These are phyloP conservation scores for Hydractinia echinata DNA, from an alignment of 30 jellyfish, hydroid and myxozoan genomes.

Conservation along the genomic window DNA sequence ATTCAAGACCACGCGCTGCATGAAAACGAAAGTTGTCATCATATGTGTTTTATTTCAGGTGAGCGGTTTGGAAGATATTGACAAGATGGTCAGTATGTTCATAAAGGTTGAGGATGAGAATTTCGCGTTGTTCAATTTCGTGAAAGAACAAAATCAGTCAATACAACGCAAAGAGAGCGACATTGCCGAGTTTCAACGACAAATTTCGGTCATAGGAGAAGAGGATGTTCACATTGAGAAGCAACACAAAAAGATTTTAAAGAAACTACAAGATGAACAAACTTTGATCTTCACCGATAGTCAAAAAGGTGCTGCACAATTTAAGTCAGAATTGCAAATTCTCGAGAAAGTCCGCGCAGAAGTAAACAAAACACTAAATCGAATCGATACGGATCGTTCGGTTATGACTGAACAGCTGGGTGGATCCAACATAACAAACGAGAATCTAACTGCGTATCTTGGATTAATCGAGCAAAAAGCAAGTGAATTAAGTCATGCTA, in stretches of 20 bases:
- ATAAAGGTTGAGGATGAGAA: conserved; percentile 60
- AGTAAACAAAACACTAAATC: conserved; percentile 28
- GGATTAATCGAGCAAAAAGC: conserved; percentile 77
- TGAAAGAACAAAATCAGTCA: conserved; percentile 63
- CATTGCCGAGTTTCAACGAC: conserved; percentile 40
- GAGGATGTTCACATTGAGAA: conserved; percentile 39
- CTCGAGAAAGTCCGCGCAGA: conserved; percentile 22
- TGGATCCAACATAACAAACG: conserved; percentile 57
- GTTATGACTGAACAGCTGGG: conserved; percentile 33
- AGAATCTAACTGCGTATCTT: conserved; percentile 53
- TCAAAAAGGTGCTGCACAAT: conserved; percentile 18
- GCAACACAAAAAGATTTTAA: conserved; percentile 33
- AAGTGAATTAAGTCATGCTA: conserved; percentile 56
- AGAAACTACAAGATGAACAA: conserved; percentile 11
- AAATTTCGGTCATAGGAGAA: conserved; percentile 28
- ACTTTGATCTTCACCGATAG: conserved; percentile 9
- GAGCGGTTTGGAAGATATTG: conserved; percentile 51
- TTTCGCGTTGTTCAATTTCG: conserved; percentile 79
- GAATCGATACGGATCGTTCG: neutral
- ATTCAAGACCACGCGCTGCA: too few species aligned
- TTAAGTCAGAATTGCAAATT: conserved; percentile 4
- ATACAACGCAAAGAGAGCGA: conserved; percentile 43
- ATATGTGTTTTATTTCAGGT: conserved; percentile 31
- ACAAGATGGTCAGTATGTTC: conserved; percentile 63
- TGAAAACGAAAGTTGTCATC: too few species aligned